Percentiles rank a stretch among this genome's conserved stretches.
Evolutionary conservation across 2,888 invertebrate species (phyloP).

Genomic region (Pseudeuparius sepicola): DNA sequence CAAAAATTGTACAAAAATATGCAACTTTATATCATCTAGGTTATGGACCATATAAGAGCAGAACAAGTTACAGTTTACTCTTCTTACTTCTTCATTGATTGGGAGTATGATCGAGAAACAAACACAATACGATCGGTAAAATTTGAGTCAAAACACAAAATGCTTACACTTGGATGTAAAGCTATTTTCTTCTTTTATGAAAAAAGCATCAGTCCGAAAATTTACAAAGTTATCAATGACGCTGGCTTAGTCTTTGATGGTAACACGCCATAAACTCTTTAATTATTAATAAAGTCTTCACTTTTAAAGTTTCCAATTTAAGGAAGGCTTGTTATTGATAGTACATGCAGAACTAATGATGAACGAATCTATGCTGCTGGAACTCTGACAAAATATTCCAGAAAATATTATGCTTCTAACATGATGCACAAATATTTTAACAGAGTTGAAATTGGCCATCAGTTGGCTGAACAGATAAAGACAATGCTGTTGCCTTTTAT

Average conservation of each 20-base stretch:
- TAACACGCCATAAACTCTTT: conserved; percentile 16
- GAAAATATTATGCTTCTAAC: conserved; percentile 45
- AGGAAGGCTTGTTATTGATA: conserved; percentile 53
- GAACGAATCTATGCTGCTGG: conserved; percentile 56
- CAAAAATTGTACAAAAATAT: too few species aligned
- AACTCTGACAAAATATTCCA: conserved; percentile 51
- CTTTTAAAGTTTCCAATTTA: not conserved
- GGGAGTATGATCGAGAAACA: conserved; percentile 37
- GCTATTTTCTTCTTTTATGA: conserved; percentile 49
- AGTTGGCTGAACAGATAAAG: conserved; percentile 37
- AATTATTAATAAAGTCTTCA: conserved; percentile 1
- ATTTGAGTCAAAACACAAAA: conserved; percentile 42
- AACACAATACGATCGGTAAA: conserved; percentile 34
- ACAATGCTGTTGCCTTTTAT: conserved; percentile 23
- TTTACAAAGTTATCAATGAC: conserved; percentile 44
- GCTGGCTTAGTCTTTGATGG: conserved; percentile 34
- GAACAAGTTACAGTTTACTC: conserved; percentile 41
- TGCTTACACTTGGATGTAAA: conserved; percentile 42
- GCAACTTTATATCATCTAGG: too few species aligned
- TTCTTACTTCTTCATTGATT: conserved; percentile 47
- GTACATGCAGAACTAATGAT: conserved; percentile 54
- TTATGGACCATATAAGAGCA: conserved; percentile 33
- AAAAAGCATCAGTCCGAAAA: conserved; percentile 40
- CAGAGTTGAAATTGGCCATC: conserved; percentile 49
- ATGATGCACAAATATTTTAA: conserved; percentile 47